Base-by-base conservation (phyloP, 37 sponge, comb jelly and placozoan species). In the Eunapius fragilis region DNA sequence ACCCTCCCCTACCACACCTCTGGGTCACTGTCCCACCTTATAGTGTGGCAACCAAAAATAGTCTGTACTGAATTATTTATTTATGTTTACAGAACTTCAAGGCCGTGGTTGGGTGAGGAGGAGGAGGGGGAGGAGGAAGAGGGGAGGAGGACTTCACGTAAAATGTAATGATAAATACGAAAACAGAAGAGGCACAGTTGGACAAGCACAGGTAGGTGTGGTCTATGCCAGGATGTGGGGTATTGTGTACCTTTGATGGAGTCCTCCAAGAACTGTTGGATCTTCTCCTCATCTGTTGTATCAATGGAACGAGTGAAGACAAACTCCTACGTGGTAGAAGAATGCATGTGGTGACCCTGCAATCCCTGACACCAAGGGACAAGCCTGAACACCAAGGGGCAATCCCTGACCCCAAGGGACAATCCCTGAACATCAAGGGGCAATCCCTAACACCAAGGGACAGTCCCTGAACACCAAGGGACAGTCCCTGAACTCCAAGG, bases 241-340 rank as follows among this genome's bases (percentile, higher is more conserved):
- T n/a, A n/a, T 19, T 17, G n/a, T 72, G 24, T 48, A 89, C 95
- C 94, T 88, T 95, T 91, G 68, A 98, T 91, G 75, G 97, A 97
- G 32, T 90, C 96, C 30, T 98, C 99, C 75, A 98, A 67, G 70
- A 98, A 95, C 77, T 84, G 86, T 67, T 94, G 93, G 2, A 98
- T 98, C 74, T 96, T 87, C 28, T 98, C 99, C 47, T 95, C 74
- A 49, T 81, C 78, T 13, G 71, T 71, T 0, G 91, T 85, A 49
- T 89, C 93, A 70, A 82, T 88, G 37, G 88, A 87, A 36, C 74
- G 76, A 25, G 95, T 94, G 81, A 98, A 89, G 87, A 91, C 80
- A 70, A 96, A 98, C 82, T 96, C 97, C 97, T 96, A 31, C 22
- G 68, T 3, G 78, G 67, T 68, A 32, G 30, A 24, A 26, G 45